Base-by-base conservation (phyloP, 2,888 invertebrate species). In the Dynastes grantii region DNA sequence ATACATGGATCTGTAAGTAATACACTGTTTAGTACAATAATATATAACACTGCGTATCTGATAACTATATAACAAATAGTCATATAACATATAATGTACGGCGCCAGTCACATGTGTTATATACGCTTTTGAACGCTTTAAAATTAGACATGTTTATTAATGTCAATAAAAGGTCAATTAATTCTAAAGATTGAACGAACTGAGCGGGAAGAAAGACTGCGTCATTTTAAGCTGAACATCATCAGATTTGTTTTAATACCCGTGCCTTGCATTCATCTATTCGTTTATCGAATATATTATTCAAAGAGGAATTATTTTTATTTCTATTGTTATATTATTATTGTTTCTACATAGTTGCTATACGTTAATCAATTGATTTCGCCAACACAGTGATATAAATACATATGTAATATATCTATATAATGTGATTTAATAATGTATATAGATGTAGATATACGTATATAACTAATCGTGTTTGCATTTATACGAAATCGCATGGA, bases 91-190 rank as follows among this genome's bases (percentile, higher is more conserved):
- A 45, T 63, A 45, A 63, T 45, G 22, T 22, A 64, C 78, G 81
- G 83, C 81, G 82, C 82, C 82, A 81, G 78, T 64, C 78, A 78
- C 79, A 79, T 81, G 78, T 75, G 78, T 79, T 77, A 79, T 77
- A 79, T 81, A 79, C 78, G 76, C 37, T 37, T 37, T 37, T 79
- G 82, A 76, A 79, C 83, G 82, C 83, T 83, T 82, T 82, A 81
- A 82, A 83, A 84, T 83, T 83, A 84, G 83, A 83, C 85, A 85
- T 85, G 86, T 86, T 87, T 87, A 88, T 88, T 87, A 86, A 85
- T 86, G 87, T 88, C 87, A 88, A 88, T 87, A 86, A 87, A 86
- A 87, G 88, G 88, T 88, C 87, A 88, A 87, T 87, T 87, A 84
- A 85, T 87, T 86, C 86, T 86, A 86, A 84, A 87, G 87, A 87